Percentiles rank a stretch among this genome's conserved stretches.
Conservation (phyloP, 2,113 vertebrate species). For the Corydoras sp. region DNA sequence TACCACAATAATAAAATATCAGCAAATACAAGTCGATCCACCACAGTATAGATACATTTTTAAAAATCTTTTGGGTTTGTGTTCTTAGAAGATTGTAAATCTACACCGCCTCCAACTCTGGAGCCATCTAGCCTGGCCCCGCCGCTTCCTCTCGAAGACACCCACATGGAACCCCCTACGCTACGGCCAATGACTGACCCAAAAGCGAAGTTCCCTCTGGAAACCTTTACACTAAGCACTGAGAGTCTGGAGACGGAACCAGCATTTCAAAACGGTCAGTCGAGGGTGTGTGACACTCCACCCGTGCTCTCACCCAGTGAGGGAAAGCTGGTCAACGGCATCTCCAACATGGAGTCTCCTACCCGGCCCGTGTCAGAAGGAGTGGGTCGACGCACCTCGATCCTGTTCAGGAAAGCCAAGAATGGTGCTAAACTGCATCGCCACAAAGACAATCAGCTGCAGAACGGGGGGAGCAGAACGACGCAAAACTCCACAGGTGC, state of each 20-base stretch:
- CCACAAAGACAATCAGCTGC: constrained; percentile 68
- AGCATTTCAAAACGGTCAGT: constrained; percentile 45
- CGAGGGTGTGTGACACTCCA: constrained; percentile 53
- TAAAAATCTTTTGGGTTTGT: no score
- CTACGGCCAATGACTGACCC: constrained; percentile 85
- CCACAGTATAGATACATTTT: no score
- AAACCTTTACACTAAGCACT: constrained; percentile 67
- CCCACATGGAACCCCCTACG: constrained; percentile 82
- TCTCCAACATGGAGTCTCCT: constrained; percentile 53
- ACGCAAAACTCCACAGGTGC: constrained; percentile 25
- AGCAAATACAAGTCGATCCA: no score
- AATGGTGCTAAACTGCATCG: constrained; percentile 81
- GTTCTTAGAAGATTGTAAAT: constrained; percentile 79
- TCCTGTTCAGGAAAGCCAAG: constrained; percentile 90
- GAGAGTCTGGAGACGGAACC: constrained; percentile 60
- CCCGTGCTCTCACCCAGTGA: constrained; percentile 44
- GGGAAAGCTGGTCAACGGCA: constrained; percentile 62
- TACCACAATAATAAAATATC: no score
- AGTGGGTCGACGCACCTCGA: constrained; percentile 82
- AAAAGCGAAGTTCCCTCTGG: constrained; percentile 63
- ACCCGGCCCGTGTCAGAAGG: constrained; percentile 52
- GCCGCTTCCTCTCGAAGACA: constrained; percentile 75
- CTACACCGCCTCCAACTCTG: constrained; percentile 81
- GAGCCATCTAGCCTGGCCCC: constrained; percentile 86
- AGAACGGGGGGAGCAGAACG: constrained; percentile 57